Conservation (phyloP, 2,797 vertebrate genomes). For the Takifugu ocellatus region DNA sequence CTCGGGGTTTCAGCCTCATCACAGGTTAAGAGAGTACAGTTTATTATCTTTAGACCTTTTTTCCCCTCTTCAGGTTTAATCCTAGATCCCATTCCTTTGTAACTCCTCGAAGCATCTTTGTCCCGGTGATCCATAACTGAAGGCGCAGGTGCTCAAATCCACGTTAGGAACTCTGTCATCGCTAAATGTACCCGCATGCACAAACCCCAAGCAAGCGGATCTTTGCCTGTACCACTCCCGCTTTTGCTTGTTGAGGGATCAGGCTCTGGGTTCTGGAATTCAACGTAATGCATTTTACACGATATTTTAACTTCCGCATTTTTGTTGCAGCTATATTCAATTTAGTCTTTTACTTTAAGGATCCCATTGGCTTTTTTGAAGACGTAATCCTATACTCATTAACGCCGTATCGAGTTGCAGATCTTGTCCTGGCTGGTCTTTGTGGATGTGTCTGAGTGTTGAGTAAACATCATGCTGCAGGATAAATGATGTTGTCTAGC, state of each 20-base stretch:
- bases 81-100: constrained; percentile 1
- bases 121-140: constrained; percentile 40
- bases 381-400: constrained; percentile 14
- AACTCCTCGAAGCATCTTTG: constrained; percentile 10
- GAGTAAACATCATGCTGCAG: constrained; percentile 47
- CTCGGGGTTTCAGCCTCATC: constrained; percentile 9
- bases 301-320: too few species aligned
- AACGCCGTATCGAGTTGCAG: constrained; percentile 31
- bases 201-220: constrained; percentile 20
- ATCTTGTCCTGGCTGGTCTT: constrained; percentile 34
- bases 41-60: not conserved
- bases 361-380: too few species aligned
- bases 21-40: constrained; percentile 10
- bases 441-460: constrained; percentile 34
- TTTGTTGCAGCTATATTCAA: too few species aligned
- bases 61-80: not conserved
- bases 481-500: constrained; percentile 38
- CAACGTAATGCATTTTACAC: too few species aligned
- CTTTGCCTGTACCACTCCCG: too few species aligned
- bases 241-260: too few species aligned
- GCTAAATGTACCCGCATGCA: constrained; percentile 25
- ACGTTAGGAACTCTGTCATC: constrained; percentile 25
- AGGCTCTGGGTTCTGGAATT: too few species aligned
- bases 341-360: too few species aligned
- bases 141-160: constrained; percentile 21